Base-by-base conservation (phyloP, 2,888 invertebrate genomes). In the Ctena decussata region DNA sequence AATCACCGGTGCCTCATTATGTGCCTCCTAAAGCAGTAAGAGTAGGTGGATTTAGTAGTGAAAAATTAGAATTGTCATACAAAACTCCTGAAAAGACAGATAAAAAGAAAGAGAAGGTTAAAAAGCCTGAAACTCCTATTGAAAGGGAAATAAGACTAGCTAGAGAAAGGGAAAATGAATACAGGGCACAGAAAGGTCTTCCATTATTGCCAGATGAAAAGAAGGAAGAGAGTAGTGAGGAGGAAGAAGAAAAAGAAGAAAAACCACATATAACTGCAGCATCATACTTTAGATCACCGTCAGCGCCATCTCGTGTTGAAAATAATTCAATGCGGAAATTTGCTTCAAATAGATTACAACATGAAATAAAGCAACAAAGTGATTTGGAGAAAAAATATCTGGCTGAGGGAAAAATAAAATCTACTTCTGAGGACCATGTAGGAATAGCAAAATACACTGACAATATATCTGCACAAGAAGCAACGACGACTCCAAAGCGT, bases 291-390 rank as follows among this genome's bases (percentile, higher is more conserved):
- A 30, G 71, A 35, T 30, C 32, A 27, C 32, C 27, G 0, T 24
- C 60, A 8, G 32, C 60, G 18, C 70, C 32, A 21, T 49, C 27
- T n/a, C 37, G 37, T 39, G 89, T 87, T 18, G 83, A 84, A 37
- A 80, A 73, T 1, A 76, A 77, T 60, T 90, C 91, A n/a, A 94
- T 95, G 91, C 94, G 94, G 87, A 93, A 94, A 77, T 91, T 95
- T 94, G 96, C 96, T 24, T 96, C 96, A 32, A 96, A 96, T 89
- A 97, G 98, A 95, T 98, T 98, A 95, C 98, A 98, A 96, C 97
- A 97, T 94, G 98, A 98, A 97, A 98, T 98, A 93, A 97, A 97
- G 93, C 98, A 98, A 96, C 98, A 98, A 84, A 97, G 97, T 77
- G 97, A 98, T 94, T 97, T 98, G 90, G 98, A 98, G 96, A 97